Percentiles rank a stretch among this genome's conserved stretches.
phyloP scores from a whole-genome alignment of 2,797 vertebrate genomes.

The Rhinoraja longicauda region DNA sequence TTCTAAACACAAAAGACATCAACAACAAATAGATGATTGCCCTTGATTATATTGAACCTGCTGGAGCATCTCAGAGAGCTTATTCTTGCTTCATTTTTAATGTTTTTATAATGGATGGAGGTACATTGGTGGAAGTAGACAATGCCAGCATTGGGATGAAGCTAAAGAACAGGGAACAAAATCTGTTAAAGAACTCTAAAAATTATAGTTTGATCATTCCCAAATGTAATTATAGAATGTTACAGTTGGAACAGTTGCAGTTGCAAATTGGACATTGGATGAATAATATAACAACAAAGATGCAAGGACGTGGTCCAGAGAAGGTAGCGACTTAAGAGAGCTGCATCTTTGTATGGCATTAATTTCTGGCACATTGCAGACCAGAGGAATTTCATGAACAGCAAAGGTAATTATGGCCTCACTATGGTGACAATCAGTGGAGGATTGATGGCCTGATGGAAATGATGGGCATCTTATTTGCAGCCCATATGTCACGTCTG shows the following conservation, averaged over 20 bases:
- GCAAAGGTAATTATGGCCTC: background rate
- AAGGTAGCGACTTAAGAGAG: background rate
- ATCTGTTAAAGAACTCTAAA: background rate
- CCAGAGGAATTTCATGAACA: background rate
- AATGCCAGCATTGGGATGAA: background rate
- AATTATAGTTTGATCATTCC: background rate
- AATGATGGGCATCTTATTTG: no score
- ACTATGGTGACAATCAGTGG: background rate
- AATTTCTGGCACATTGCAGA: background rate
- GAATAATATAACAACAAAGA: background rate
- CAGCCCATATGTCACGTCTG: background rate
- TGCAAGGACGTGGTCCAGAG: background rate
- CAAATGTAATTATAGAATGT: background rate
- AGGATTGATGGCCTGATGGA: background rate
- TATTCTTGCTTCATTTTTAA: no score
- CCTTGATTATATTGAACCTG: no score
- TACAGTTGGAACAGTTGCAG: background rate
- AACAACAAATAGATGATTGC: no score
- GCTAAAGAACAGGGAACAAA: background rate
- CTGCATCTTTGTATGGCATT: background rate
- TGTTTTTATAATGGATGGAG: no score
- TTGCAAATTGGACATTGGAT: background rate
- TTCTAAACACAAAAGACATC: no score
- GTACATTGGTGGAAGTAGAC: background rate
- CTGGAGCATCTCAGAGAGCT: no score